phyloP scores from a whole-genome alignment of 1,140 invertebrate species.

The Trissolcus basalis region DNA sequence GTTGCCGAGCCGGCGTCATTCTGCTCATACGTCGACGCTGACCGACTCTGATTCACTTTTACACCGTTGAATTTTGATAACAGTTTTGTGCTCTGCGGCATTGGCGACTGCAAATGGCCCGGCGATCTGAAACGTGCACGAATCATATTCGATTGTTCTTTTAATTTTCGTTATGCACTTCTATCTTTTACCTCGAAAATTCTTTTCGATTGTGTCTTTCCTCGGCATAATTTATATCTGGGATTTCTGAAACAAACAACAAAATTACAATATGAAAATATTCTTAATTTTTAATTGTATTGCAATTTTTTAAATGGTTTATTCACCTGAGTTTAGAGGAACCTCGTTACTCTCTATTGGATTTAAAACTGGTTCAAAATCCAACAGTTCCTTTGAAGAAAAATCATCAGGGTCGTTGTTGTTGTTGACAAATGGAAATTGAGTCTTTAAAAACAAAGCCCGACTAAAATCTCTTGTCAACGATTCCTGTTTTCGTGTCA shows the following conservation, averaged over 20 bases:
- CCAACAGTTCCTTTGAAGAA: constrained; percentile 4
- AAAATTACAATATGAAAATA: constrained; percentile 1
- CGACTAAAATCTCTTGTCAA: not conserved
- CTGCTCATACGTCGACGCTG: not conserved
- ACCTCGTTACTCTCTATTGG: constrained; percentile 7
- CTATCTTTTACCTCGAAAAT: not conserved
- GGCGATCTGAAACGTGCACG: too few relatives aligned
- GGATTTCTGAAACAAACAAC: constrained; percentile 11
- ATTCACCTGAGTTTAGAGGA: constrained; percentile 11
- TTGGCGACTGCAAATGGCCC: not conserved
- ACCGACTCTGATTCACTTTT: constrained; percentile 1
- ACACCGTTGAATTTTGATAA: not conserved
- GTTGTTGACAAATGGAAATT: constrained; percentile 3
- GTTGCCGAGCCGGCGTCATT: not conserved
- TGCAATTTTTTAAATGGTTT: not conserved
- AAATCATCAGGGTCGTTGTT: constrained; percentile 7
- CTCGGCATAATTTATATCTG: constrained; percentile 15
- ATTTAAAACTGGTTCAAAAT: constrained; percentile 8
- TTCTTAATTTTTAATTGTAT: constrained; percentile 6
- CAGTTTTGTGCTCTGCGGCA: not conserved
- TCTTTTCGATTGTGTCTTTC: not conserved
- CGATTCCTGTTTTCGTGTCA: not conserved
- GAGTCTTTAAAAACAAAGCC: constrained; percentile 5
- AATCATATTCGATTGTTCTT: too few relatives aligned
- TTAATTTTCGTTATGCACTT: too few relatives aligned